Evolutionary conservation across 2,113 vertebrate genomes (phyloP), one percentile per base, ranked within the genome.

Genomic region (Butastur rufipennis): DNA sequence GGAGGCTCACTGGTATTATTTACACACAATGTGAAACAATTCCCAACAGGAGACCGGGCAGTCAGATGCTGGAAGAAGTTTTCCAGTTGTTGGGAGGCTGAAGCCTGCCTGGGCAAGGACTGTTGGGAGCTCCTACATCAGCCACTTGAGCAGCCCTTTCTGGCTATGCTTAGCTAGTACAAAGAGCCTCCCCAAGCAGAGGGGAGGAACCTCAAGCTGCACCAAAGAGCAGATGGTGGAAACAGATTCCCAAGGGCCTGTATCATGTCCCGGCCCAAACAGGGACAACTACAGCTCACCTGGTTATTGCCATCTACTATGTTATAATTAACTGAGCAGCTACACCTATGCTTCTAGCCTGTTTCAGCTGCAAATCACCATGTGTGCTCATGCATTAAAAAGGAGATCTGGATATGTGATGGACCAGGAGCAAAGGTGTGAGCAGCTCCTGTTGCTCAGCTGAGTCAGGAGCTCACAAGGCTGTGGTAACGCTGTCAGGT

Each of bases 51-150:
- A 67, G 15, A 58, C 14, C 4, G 23, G 27, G 17, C 22, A 50
- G 40, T 26, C 43, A 61, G 61, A 6, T 0, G 0, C 36, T 73
- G 20, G 32, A 67, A 68, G 36, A 55, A 38, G 5, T 53, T 84
- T 68, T 67, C 42, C 13, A 12, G 47, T 36, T 72, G 36, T 18
- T 61, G 23, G 20, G 53, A 67, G 21, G 21, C 53, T 83, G 83
- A 79, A 67, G 66, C 27, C 15, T 3, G 4, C 15, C 34, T 38
- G 22, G 13, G 16, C 17, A 15, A 87, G 26, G 40, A 27, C 22
- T 1, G 0, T 1, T 45, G 25, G 32, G 32, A 81, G 7, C 16
- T 74, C 48, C n/a, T 19, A 9, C 4, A 1, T 43, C 25, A 56
- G 16, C 29, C 42, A 34, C n/a, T 50, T 45, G 38, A 53, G 47